Conservation (phyloP, 2,888 invertebrate species). For the Epicampocera succincta region DNA sequence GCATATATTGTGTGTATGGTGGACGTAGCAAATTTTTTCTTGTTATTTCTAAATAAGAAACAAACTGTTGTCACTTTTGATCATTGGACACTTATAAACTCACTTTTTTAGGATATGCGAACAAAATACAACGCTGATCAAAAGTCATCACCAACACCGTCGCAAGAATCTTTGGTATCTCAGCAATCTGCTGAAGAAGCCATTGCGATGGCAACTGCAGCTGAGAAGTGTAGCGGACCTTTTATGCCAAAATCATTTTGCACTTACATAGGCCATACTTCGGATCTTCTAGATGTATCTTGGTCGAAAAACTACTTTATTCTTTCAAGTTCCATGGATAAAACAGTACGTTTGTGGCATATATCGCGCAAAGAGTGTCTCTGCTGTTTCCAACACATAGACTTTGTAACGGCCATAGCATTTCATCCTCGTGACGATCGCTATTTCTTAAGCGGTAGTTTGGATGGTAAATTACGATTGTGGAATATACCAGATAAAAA, state of each 20-base stretch:
- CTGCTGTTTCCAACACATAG: slow-evolving; percentile 99
- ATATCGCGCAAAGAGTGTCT: slow-evolving; percentile 98
- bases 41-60: too few species aligned
- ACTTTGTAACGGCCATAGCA: slow-evolving; percentile 99
- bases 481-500: slow-evolving; percentile 99
- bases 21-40: too few species aligned
- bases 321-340: slow-evolving; percentile 98
- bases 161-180: slow-evolving; percentile 94
- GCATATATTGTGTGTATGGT: too few species aligned
- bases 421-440: slow-evolving; percentile 97
- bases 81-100: too few species aligned
- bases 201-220: slow-evolving; percentile 83
- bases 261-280: slow-evolving; percentile 96
- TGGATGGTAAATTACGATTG: slow-evolving; percentile 98
- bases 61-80: too few species aligned
- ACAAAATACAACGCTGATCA: slow-evolving; percentile 95
- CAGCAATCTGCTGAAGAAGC: slow-evolving; percentile 87
- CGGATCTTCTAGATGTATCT: slow-evolving; percentile 97
- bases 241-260: slow-evolving; percentile 96
- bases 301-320: slow-evolving; percentile 99
- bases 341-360: slow-evolving; percentile 98
- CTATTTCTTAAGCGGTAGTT: slow-evolving; percentile 96
- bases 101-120: slow-evolving; percentile 92
- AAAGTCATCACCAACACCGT: slow-evolving; percentile 95
- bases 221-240: slow-evolving; percentile 85